Evolutionary conservation across 2,888 invertebrate species (phyloP), one percentile per base, ranked within the genome.

Genomic region (Sarcophaga carnaria): DNA sequence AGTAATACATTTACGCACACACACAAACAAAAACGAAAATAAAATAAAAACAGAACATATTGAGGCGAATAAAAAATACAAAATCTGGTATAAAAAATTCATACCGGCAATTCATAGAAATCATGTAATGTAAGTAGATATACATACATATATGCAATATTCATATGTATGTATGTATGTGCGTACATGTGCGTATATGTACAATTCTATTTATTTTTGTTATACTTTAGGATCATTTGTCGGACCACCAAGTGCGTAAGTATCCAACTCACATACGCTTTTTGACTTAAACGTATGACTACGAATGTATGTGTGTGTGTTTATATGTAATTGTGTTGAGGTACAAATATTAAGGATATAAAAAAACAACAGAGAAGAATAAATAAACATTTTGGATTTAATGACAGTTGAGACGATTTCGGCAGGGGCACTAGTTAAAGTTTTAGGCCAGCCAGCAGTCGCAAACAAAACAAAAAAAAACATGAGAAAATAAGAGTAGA

Each of bases 221-320:
- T 77, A 45, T n/a, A 27, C 71, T 59, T 77, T 59, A 10, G 45
- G 22, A 74, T 70, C 70, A 76, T 69, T 85, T 78, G 47, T 59
- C 62, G 80, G 86, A 89, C 88, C 88, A 88, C 89, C 88, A 89
- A 85, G 85, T 86, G 89, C 54, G 88, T 90, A 89, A 88, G 80
- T 84, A 85, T 89, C 66, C 20, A 80, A 45, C 77, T 63, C 14
- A 54, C 47, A 37, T 25, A 22, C 69, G 64, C 12, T 37, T 27
- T 49, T 60, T 54, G 14, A 54, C 17, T 54, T 54, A 54, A 49
- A 37, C 17, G 45, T 2, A 11, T 22, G n/a, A 2, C 17, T 62
- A 6, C 4, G 10, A 20, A 22, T 20, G 3, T 22, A 75, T 27
- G 12, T 62, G 2, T 62, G 2, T 80, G 11, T 47, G 8, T 4